These are phyloP conservation scores for Bombus superbus DNA, from an alignment of 1,140 invertebrate species.

Conservation along the genomic window DNA sequence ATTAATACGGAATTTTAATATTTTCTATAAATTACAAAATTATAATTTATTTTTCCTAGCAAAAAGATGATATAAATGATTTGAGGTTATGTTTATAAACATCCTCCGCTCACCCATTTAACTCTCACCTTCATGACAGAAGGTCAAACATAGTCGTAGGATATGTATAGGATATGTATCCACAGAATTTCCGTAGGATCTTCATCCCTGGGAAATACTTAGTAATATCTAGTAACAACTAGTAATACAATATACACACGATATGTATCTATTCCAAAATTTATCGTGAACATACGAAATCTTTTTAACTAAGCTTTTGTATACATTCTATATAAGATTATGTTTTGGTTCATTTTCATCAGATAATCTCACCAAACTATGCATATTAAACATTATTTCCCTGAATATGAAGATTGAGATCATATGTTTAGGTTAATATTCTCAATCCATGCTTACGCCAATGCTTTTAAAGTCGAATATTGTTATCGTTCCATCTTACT, in stretches of 20 bases:
- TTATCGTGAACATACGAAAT: too few relatives aligned
- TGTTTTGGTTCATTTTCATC: not conserved
- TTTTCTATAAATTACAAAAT: not conserved
- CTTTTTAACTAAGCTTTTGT: too few relatives aligned
- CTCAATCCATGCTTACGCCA: not conserved
- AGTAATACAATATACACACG: too few relatives aligned
- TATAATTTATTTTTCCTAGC: not conserved
- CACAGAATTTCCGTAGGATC: not conserved
- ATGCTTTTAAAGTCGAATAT: not conserved
- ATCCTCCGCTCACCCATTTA: not conserved
- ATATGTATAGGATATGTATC: too few relatives aligned
- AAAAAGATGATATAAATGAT: not conserved
- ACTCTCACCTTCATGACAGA: not conserved
- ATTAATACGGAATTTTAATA: not conserved
- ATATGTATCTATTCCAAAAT: too few relatives aligned
- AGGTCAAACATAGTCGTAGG: not conserved
- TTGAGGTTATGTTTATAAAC: constrained; percentile 19
- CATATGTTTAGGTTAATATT: not conserved
- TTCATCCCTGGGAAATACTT: not conserved
- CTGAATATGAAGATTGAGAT: not conserved
- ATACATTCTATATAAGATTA: not conserved
- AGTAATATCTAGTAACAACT: too few relatives aligned
- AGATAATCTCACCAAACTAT: not conserved
- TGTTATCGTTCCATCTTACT: not conserved
- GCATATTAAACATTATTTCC: not conserved